These are phyloP conservation scores for Caenorhabditis japonica DNA, from an alignment of 2,888 invertebrate genomes.

Conservation along the genomic window DNA sequence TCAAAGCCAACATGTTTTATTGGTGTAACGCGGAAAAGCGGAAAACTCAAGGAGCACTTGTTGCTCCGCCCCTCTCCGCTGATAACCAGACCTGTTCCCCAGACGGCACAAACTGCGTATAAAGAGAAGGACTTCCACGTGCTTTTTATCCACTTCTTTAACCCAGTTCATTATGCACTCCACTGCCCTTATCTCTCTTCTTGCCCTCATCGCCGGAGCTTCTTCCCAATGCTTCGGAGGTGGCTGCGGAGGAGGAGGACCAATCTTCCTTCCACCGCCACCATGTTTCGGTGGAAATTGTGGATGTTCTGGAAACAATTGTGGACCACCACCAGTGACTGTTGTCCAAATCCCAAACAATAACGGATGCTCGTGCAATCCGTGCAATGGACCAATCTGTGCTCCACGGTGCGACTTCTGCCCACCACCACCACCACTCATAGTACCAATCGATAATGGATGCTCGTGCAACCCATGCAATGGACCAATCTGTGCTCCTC, in stretches of 20 bases:
- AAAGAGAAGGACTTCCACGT: conserved; percentile 20
- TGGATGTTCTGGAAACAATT: too few species aligned
- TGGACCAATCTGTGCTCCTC: conserved; percentile 33
- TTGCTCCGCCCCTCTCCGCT: conserved; percentile 31
- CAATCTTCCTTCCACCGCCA: too few species aligned
- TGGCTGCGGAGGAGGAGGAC: too few species aligned
- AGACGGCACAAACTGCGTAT: conserved; percentile 27
- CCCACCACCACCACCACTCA: conserved; percentile 42
- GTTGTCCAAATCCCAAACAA: too few species aligned
- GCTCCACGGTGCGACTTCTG: conserved; percentile 35
- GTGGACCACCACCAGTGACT: too few species aligned
- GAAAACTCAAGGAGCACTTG: conserved; percentile 36
- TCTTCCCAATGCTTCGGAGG: too few species aligned
- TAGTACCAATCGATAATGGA: too few species aligned
- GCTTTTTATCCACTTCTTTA: not conserved
- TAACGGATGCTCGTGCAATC: conserved; percentile 38
- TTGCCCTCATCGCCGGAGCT: too few species aligned
- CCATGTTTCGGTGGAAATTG: conserved; percentile 35
- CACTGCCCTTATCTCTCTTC: too few species aligned
- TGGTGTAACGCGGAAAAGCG: too few species aligned
- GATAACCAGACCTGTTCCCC: conserved; percentile 41
- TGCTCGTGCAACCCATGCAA: conserved; percentile 41
- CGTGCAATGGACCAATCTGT: conserved; percentile 34
- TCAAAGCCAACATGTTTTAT: too few species aligned
- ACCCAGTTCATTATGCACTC: too few species aligned